Percentiles rank a stretch among this genome's conserved stretches.
Conservation (phyloP, 2,797 vertebrate species). For the Avahi laniger region DNA sequence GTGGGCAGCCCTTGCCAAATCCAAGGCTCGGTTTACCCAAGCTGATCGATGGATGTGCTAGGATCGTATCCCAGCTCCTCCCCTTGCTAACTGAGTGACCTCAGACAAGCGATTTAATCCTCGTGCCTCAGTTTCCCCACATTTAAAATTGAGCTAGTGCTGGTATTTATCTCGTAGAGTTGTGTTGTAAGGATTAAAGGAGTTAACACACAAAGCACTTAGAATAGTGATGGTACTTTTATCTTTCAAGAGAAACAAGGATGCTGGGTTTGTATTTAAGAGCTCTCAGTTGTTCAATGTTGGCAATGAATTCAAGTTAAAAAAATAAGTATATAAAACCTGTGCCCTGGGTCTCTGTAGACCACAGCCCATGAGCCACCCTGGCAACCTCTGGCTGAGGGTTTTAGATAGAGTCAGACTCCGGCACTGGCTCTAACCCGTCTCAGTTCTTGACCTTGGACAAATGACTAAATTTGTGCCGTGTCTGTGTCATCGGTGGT, state of each 20-base stretch:
- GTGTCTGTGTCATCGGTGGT: accelerated
- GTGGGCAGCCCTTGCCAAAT: not conserved
- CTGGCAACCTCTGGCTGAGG: not conserved
- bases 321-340: not conserved
- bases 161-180: not conserved
- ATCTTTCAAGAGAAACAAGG: not conserved
- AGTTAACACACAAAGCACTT: not conserved
- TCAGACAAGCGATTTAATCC: not conserved
- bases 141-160: not conserved
- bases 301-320: not conserved
- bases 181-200: not conserved
- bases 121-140: not conserved
- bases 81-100: not conserved
- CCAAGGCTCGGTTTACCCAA: not conserved
- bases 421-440: not conserved
- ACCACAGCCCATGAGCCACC: accelerated
- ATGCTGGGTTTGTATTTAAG: not conserved
- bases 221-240: not conserved
- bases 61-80: not conserved
- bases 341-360: not conserved
- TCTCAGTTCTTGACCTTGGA: not conserved
- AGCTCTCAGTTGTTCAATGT: not conserved
- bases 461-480: not conserved
- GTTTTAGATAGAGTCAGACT: not conserved
- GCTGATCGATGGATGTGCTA: accelerated